These are phyloP conservation scores for Microvelia longipes DNA, from an alignment of 1,140 invertebrate genomes.

Conservation along the genomic window DNA sequence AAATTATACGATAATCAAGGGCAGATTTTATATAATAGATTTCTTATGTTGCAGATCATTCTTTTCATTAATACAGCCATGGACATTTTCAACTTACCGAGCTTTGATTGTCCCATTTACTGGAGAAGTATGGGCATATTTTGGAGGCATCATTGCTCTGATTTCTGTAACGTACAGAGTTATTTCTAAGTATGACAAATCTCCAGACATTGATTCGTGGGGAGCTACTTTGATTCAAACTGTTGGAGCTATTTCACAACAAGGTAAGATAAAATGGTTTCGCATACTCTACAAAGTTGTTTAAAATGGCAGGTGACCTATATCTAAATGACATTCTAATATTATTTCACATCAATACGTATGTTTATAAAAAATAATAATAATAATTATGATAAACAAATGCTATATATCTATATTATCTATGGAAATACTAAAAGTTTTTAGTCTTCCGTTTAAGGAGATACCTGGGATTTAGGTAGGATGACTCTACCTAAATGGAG, in stretches of 20 bases:
- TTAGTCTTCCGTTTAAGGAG: no score
- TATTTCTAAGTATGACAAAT: slow-evolving; percentile 1
- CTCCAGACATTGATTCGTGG: not conserved
- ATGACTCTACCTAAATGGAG: no score
- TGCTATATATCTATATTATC: no score
- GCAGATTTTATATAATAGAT: no score
- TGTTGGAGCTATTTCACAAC: not conserved
- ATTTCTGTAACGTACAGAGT: not conserved
- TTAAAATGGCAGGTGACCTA: no score
- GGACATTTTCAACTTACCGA: not conserved
- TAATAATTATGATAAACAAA: no score
- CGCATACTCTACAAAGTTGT: not conserved
- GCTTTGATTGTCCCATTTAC: not conserved
- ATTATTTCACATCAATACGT: no score
- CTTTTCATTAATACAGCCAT: not conserved
- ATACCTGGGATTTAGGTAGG: no score
- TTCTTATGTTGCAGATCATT: not conserved
- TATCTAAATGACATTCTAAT: no score
- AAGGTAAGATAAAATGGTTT: not conserved
- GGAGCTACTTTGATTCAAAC: not conserved
- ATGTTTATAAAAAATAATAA: no score
- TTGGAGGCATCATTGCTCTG: not conserved
- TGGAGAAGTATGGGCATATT: not conserved
- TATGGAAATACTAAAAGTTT: no score
- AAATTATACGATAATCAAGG: no score